Percentiles rank a stretch among this genome's conserved stretches.
Evolutionary conservation across 2,888 invertebrate species (phyloP).

Genomic region (Portevinia maculata): DNA sequence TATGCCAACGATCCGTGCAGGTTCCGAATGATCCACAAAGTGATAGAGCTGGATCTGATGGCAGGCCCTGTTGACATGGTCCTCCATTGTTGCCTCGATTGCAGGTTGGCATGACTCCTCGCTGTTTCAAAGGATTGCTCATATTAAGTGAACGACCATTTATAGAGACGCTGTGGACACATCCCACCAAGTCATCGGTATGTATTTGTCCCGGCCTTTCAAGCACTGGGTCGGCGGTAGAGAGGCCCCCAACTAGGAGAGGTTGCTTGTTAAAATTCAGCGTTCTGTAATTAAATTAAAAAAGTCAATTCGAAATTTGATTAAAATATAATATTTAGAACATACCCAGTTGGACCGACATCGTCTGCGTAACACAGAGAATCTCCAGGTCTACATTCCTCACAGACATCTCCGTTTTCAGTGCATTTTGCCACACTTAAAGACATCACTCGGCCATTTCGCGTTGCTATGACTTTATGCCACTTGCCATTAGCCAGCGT

Average conservation of each 20-base stretch:
- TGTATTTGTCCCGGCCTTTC: slow-evolving; percentile 95
- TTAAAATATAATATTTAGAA: slow-evolving; percentile 73
- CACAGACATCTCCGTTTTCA: slow-evolving; percentile 93
- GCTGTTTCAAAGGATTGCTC: slow-evolving; percentile 89
- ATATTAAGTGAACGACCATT: slow-evolving; percentile 93
- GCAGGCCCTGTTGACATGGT: slow-evolving; percentile 84
- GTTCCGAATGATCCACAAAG: slow-evolving; percentile 86
- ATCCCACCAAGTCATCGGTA: slow-evolving; percentile 96
- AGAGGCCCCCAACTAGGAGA: slow-evolving; percentile 92
- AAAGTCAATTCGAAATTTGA: not conserved
- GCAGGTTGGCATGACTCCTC: slow-evolving; percentile 90
- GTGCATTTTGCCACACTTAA: slow-evolving; percentile 91
- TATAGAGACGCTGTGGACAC: slow-evolving; percentile 94
- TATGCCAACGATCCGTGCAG: slow-evolving; percentile 94
- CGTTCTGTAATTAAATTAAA: slow-evolving; percentile 86
- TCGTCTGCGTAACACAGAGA: slow-evolving; percentile 92
- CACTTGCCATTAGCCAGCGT: slow-evolving; percentile 93
- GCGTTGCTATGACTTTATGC: slow-evolving; percentile 95
- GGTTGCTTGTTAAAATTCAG: slow-evolving; percentile 95
- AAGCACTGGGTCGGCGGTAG: slow-evolving; percentile 92
- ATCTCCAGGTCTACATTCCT: slow-evolving; percentile 93
- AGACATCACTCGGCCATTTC: slow-evolving; percentile 94
- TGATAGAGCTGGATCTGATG: slow-evolving; percentile 80
- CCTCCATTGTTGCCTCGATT: slow-evolving; percentile 87
- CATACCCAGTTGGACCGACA: slow-evolving; percentile 94